These are phyloP conservation scores for Andrena hattorfiana DNA, from an alignment of 2,888 invertebrate species.

Conservation along the genomic window DNA sequence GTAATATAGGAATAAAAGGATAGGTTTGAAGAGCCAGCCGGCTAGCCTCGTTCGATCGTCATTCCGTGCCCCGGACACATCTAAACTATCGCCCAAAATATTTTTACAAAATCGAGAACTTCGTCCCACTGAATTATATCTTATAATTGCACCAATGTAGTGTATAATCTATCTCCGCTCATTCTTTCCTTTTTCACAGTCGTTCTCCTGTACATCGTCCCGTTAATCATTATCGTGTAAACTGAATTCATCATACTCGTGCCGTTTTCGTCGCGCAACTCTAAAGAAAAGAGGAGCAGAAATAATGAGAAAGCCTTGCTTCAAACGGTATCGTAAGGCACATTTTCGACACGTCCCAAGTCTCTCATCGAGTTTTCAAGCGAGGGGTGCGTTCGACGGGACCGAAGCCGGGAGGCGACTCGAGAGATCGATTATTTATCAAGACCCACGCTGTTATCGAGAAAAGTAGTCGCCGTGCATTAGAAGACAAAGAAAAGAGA, in stretches of 20 bases:
- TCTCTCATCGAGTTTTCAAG: slow-evolving; percentile 53
- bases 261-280: not conserved
- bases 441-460: slow-evolving; percentile 49
- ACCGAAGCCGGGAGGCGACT: slow-evolving; percentile 67
- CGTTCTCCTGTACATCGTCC: slow-evolving; percentile 26
- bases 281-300: slow-evolving; percentile 2
- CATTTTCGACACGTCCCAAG: slow-evolving; percentile 75
- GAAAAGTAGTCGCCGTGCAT: slow-evolving; percentile 61
- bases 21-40: slow-evolving; percentile 2
- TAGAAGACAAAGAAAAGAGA: slow-evolving; percentile 21
- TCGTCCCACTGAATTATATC: slow-evolving; percentile 38
- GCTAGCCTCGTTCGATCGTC: slow-evolving; percentile 16
- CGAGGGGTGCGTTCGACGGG: slow-evolving; percentile 45
- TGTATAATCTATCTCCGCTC: slow-evolving; percentile 27
- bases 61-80: slow-evolving; percentile 21
- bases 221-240: slow-evolving; percentile 29
- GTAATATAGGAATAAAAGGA: slow-evolving; percentile 2
- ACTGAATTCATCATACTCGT: slow-evolving; percentile 27
- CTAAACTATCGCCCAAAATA: slow-evolving; percentile 42
- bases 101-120: slow-evolving; percentile 31
- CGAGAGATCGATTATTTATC: slow-evolving; percentile 54
- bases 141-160: slow-evolving; percentile 67
- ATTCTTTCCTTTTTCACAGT: slow-evolving; percentile 15
- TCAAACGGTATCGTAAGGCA: slow-evolving; percentile 78
- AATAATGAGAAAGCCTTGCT: slow-evolving; percentile 56